phyloP scores from a whole-genome alignment of 1,140 invertebrate species.

The Leucophenga varia region DNA sequence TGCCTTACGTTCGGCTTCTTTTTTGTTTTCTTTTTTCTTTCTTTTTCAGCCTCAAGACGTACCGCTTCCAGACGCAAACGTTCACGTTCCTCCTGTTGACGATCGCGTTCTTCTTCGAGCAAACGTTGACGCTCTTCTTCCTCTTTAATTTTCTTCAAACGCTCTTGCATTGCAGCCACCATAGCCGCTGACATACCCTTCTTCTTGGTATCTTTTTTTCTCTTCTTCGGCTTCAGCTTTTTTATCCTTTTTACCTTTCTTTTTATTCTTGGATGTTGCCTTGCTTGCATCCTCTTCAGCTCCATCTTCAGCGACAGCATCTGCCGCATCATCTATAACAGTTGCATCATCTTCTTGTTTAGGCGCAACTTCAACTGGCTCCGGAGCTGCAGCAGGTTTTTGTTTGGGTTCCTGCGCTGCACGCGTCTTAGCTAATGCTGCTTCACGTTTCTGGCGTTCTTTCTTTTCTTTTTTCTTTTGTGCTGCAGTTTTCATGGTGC shows the following conservation, averaged over 20 bases:
- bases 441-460: conserved; percentile 77
- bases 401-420: conserved; percentile 62
- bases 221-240: conserved; percentile 63
- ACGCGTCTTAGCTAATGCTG: conserved; percentile 44
- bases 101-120: conserved; percentile 81
- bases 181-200: conserved; percentile 79
- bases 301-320: conserved; percentile 54
- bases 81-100: conserved; percentile 74
- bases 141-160: conserved; percentile 83
- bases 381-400: conserved; percentile 33
- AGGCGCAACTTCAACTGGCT: conserved; percentile 25
- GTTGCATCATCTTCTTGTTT: conserved; percentile 49
- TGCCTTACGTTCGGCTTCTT: conserved; percentile 93
- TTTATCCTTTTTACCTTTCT: conserved; percentile 62
- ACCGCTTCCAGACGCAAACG: conserved; percentile 72
- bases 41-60: conserved; percentile 80
- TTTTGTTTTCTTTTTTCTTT: conserved; percentile 90
- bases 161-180: conserved; percentile 82
- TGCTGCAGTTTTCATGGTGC: conserved; percentile 77
- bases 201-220: conserved; percentile 55
- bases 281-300: conserved; percentile 47
- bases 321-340: conserved; percentile 53
- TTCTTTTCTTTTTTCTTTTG: conserved; percentile 88
- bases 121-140: conserved; percentile 78
- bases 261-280: conserved; percentile 61